phyloP scores from a whole-genome alignment of 2,888 invertebrate genomes.

The Rhogogaster chlorosoma region DNA sequence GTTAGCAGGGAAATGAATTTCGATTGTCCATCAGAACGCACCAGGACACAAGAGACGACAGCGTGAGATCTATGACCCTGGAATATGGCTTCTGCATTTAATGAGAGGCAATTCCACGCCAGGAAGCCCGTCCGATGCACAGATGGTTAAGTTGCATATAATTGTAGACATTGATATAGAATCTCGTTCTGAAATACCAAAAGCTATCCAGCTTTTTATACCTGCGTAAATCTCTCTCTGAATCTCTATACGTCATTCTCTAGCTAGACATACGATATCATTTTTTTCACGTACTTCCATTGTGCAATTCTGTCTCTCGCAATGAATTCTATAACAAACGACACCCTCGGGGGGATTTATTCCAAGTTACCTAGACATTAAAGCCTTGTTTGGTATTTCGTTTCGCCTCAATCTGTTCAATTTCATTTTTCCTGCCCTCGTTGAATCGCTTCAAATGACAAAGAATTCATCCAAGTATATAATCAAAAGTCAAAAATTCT shows the following conservation, averaged over 20 bases:
- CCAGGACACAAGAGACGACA: slow-evolving; percentile 8
- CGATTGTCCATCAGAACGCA: slow-evolving; percentile 11
- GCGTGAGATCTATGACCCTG: slow-evolving; percentile 39
- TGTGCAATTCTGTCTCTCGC: not conserved
- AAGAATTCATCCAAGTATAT: not conserved
- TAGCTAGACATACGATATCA: not conserved
- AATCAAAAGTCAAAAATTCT: not conserved
- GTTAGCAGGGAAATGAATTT: slow-evolving; percentile 7
- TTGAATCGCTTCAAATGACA: not conserved
- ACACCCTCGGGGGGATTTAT: not conserved
- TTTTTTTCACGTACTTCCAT: not conserved
- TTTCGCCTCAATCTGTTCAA: not conserved
- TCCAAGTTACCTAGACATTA: not conserved
- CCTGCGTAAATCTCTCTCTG: not conserved
- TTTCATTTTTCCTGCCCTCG: not conserved
- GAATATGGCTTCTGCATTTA: slow-evolving; percentile 34
- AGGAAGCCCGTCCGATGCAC: slow-evolving; percentile 24
- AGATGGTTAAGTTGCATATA: slow-evolving; percentile 32
- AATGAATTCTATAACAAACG: slow-evolving; percentile 15
- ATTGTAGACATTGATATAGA: slow-evolving; percentile 7
- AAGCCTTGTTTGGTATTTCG: not conserved
- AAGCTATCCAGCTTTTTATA: not conserved
- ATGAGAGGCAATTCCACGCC: slow-evolving; percentile 25
- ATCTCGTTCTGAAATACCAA: slow-evolving; percentile 1
- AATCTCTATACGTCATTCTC: not conserved